Base-by-base conservation (phyloP, 2,888 invertebrate genomes). In the Dryomyza anilis region DNA sequence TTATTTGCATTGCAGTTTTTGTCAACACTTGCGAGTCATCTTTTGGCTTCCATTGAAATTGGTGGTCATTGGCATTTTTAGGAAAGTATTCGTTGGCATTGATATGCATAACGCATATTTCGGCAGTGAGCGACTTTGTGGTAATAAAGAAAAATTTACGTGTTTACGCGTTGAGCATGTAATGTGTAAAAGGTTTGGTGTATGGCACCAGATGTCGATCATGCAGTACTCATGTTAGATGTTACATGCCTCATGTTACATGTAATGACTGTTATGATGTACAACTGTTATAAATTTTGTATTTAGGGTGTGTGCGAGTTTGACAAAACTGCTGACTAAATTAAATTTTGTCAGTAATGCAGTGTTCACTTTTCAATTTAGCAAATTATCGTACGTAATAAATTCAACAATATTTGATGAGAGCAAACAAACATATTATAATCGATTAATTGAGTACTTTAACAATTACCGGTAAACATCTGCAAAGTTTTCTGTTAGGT, bases 61-160 rank as follows among this genome's bases (percentile, higher is more conserved):
- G 7, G n/a, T 53, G 16, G 60, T 60, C 60, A 50, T 25, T 53
- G 61, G 43, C 61, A n/a, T 53, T 39, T 43, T 52, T 21, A 50
- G 39, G 25, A 43, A 52, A 61, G 39, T 61, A 43, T 43, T 39
- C 12, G 43, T 27, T 12, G 21, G n/a, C 23, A 30, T 60, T 50
- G 14, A 16, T 48, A 60, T 50, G 48, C 50, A 23, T n/a, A n/a
- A 23, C 12, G n/a, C 60, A 48, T 19, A 16, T 60, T 16, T 27
- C 25, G 14, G 25, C 33, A 21, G 21, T 0, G 36, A 36, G 55
- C 55, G 36, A 36, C 21, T 23, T 55, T 23, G 33, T 16, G n/a
- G 8, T 23, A 36, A 36, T 55, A 55, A 55, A 55, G 19, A 14
- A 3, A 19, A 29, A 58, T 58, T 58, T 58, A 58, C 45, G 25